Conservation (phyloP, 2,888 invertebrate genomes). For the Meteorus cinctellus region DNA sequence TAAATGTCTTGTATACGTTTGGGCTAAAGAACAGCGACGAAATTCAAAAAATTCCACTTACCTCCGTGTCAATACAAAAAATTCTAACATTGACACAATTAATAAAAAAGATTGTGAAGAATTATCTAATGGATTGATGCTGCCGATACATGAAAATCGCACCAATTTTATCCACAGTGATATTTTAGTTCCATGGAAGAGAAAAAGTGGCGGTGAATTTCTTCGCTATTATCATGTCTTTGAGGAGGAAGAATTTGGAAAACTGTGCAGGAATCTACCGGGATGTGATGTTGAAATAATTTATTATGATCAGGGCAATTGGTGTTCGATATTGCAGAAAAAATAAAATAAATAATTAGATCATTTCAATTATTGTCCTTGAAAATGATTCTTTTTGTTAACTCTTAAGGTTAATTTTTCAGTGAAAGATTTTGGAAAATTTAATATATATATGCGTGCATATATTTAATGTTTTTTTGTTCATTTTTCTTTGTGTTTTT, state of each 20-base stretch:
- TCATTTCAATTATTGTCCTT: not conserved
- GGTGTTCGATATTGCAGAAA: constrained; percentile 90
- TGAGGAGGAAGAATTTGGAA: constrained; percentile 85
- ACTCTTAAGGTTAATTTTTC: constrained; percentile 4
- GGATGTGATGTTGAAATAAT: constrained; percentile 77
- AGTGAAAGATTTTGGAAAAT: not conserved
- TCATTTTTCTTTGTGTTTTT: constrained; percentile 33
- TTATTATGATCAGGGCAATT: constrained; percentile 98
- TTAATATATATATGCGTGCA: not conserved
- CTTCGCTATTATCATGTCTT: constrained; percentile 96
- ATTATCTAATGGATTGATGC: constrained; percentile 59
- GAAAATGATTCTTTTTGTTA: not conserved
- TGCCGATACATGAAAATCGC: constrained; percentile 92
- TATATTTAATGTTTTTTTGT: not conserved
- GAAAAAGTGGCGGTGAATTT: constrained; percentile 77
- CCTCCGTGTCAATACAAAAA: constrained; percentile 75
- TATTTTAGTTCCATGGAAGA: constrained; percentile 96
- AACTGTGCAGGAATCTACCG: constrained; percentile 77
- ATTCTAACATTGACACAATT: constrained; percentile 67
- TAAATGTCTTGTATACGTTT: constrained; percentile 91
- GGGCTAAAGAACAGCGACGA: constrained; percentile 92
- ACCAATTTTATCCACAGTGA: constrained; percentile 93
- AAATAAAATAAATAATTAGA: constrained; percentile 43
- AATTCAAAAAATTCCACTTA: constrained; percentile 81
- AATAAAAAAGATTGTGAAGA: constrained; percentile 35